Evolutionary conservation across 2,888 invertebrate species (phyloP).

Genomic region (Platycheirus rosarum): DNA sequence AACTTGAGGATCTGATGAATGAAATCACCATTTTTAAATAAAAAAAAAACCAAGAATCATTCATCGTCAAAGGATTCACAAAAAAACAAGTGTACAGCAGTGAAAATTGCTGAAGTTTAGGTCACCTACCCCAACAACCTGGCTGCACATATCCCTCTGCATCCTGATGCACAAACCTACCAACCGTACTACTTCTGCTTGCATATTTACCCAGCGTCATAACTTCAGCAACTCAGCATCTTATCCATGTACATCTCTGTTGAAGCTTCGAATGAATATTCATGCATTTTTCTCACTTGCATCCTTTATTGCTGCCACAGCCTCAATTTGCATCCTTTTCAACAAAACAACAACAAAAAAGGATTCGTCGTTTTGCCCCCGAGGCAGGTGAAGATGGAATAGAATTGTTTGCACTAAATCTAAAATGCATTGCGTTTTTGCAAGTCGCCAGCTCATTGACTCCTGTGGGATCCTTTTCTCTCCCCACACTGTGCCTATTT

Average conservation of each 20-base stretch:
- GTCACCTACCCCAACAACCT: constrained; percentile 72
- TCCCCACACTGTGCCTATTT: too few species aligned
- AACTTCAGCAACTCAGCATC: constrained; percentile 57
- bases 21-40: constrained; percentile 14
- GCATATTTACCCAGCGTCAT: constrained; percentile 49
- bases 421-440: constrained; percentile 74
- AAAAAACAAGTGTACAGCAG: constrained; percentile 58
- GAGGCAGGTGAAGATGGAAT: constrained; percentile 51
- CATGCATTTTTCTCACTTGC: constrained; percentile 60
- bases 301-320: constrained; percentile 18
- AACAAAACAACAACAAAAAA: neutral
- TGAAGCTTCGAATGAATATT: constrained; percentile 66
- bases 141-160: too few species aligned
- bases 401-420: constrained; percentile 69
- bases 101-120: constrained; percentile 70
- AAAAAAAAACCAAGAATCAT: constrained; percentile 55
- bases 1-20: constrained; percentile 37
- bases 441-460: constrained; percentile 60
- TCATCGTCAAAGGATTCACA: constrained; percentile 9
- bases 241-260: constrained; percentile 73
- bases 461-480: constrained; percentile 24
- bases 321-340: constrained; percentile 62
- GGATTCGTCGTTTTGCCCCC: constrained; percentile 5
- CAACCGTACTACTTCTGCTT: too few species aligned
- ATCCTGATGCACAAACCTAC: too few species aligned